Percentiles rank a stretch among this genome's conserved stretches.
These are phyloP conservation scores for Drosophila falleni DNA, from an alignment of 2,888 invertebrate species.

Conservation along the genomic window DNA sequence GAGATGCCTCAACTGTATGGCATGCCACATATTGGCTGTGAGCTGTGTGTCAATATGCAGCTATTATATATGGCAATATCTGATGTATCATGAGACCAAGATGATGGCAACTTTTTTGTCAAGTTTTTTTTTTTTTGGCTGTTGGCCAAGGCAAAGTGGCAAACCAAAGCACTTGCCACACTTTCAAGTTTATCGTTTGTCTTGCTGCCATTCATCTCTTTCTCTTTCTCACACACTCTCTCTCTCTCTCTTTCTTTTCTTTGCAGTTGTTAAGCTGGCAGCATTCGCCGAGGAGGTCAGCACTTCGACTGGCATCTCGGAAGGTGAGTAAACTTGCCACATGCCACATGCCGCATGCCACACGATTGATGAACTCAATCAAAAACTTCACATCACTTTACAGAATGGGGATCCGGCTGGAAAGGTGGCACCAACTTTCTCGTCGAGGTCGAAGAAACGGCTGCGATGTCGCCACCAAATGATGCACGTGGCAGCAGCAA, in stretches of 20 bases:
- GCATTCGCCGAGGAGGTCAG: slow-evolving; percentile 75
- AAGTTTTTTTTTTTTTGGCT: slow-evolving; percentile 23
- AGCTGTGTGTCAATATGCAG: slow-evolving; percentile 11
- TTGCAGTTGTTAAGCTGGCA: slow-evolving; percentile 82
- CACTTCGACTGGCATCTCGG: slow-evolving; percentile 81
- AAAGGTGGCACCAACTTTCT: slow-evolving; percentile 84
- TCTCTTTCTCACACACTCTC: background rate
- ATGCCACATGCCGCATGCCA: slow-evolving; percentile 31
- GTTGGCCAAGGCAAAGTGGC: slow-evolving; percentile 29
- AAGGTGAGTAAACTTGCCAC: slow-evolving; percentile 72
- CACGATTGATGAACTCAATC: slow-evolving; percentile 30
- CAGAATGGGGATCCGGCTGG: slow-evolving; percentile 86
- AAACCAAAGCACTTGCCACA: slow-evolving; percentile 25
- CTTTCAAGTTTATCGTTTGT: slow-evolving; percentile 33
- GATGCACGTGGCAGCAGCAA: slow-evolving; percentile 45
- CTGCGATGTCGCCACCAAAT: slow-evolving; percentile 64
- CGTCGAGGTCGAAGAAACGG: slow-evolving; percentile 85
- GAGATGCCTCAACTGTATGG: background rate
- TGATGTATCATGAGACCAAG: slow-evolving; percentile 5
- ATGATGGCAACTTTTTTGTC: slow-evolving; percentile 7
- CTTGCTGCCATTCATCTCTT: slow-evolving; percentile 15
- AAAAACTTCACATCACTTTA: slow-evolving; percentile 8
- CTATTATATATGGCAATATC: background rate
- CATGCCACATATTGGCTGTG: background rate
- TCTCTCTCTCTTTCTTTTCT: slow-evolving; percentile 2